Conservation (phyloP, 2,113 vertebrate species). For the Ophthalmolycus amberensis region DNA sequence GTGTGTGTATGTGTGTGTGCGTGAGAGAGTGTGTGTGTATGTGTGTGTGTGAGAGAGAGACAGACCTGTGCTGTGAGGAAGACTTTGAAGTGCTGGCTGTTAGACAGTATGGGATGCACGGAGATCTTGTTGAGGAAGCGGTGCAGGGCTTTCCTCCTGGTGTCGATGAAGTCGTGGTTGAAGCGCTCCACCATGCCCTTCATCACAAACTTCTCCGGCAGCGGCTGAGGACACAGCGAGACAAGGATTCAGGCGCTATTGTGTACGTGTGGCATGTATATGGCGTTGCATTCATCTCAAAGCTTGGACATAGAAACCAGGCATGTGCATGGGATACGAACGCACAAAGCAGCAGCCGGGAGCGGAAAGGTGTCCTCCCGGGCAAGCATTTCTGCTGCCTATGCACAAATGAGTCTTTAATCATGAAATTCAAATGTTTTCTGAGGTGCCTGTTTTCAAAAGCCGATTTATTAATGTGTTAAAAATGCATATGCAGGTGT, state of each 20-base stretch:
- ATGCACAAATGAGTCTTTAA: no score
- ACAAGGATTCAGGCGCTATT: not conserved
- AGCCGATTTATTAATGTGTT: no score
- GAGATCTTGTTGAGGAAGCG: conserved; percentile 92
- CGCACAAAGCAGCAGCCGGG: not conserved
- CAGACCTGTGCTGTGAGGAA: conserved; percentile 91
- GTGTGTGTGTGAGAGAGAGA: not conserved
- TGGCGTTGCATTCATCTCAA: not conserved
- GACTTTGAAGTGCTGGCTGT: conserved; percentile 91
- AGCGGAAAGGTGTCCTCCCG: no score
- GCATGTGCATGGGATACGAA: not conserved
- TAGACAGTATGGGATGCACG: conserved; percentile 93
- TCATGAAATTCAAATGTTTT: no score
- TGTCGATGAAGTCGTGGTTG: conserved; percentile 94
- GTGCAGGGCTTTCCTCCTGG: conserved; percentile 91
- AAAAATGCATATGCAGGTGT: no score
- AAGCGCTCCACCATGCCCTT: conserved; percentile 98
- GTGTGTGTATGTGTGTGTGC: no score
- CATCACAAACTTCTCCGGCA: conserved; percentile 98
- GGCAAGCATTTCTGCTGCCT: no score
- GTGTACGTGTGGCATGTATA: no score
- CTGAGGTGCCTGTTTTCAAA: no score
- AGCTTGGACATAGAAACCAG: not conserved
- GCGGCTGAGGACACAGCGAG: conserved; percentile 82
- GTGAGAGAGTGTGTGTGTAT: not conserved